These are phyloP conservation scores for Dolichopus griseipennis DNA, from an alignment of 2,888 invertebrate species.

Conservation along the genomic window DNA sequence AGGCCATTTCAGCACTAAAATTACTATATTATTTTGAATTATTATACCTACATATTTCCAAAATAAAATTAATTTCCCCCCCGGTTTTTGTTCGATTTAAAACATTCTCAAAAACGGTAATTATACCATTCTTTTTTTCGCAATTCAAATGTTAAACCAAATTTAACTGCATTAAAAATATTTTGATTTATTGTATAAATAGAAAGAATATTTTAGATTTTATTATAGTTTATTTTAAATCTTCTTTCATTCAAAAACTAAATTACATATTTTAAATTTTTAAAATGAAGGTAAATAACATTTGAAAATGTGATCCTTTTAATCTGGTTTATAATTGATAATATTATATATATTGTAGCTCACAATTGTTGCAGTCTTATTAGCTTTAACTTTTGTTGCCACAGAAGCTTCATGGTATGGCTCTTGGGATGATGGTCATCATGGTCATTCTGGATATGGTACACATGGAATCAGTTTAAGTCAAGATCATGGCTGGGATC, in stretches of 20 bases:
- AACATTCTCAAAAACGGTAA: too few species aligned
- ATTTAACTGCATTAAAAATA: too few species aligned
- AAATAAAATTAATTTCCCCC: too few species aligned
- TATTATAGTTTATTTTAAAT: not conserved
- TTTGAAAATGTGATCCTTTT: too few species aligned
- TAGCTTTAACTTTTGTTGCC: constrained; percentile 11
- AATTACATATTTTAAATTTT: not conserved
- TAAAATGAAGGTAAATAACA: not conserved
- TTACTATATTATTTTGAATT: too few species aligned
- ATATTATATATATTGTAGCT: too few species aligned
- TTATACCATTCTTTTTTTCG: too few species aligned
- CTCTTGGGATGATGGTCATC: not conserved
- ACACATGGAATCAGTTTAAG: not conserved
- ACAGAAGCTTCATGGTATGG: not conserved
- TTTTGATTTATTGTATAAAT: not conserved
- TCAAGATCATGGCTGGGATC: not conserved
- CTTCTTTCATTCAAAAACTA: not conserved
- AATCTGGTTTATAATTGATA: too few species aligned
- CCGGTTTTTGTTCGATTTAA: too few species aligned
- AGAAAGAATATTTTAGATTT: not conserved
- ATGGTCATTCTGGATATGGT: not conserved
- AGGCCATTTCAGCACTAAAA: too few species aligned
- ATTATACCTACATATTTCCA: too few species aligned
- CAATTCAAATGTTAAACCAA: too few species aligned
- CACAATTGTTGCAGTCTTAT: constrained; percentile 29